A percentile compares a stretch with the other conserved stretches of the same genome.
These are phyloP conservation scores for Scaptomyza flava DNA, from an alignment of 2,888 invertebrate genomes.

Conservation along the genomic window DNA sequence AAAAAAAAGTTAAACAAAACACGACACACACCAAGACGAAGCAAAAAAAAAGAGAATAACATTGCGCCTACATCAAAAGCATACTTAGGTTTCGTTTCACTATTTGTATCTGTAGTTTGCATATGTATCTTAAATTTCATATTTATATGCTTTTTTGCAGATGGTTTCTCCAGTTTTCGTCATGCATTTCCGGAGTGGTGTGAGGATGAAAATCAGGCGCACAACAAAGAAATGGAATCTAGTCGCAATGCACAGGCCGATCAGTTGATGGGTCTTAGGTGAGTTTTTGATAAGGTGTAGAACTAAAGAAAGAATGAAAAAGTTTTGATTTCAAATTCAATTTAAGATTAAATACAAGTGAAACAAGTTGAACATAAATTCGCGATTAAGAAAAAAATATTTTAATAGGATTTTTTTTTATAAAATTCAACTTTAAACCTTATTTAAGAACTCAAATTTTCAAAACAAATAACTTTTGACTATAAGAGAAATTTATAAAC, in stretches of 20 bases:
- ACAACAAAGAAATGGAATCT: slow-evolving; percentile 87
- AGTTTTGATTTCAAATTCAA: too few relatives aligned
- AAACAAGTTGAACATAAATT: too few relatives aligned
- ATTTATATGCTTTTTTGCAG: slow-evolving; percentile 85
- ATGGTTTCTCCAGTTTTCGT: slow-evolving; percentile 93
- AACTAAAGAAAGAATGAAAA: too few relatives aligned
- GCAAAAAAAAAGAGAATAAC: slow-evolving; percentile 3
- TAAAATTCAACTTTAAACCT: too few relatives aligned
- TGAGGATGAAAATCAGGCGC: slow-evolving; percentile 89
- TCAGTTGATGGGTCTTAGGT: slow-evolving; percentile 87
- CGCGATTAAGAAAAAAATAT: too few relatives aligned
- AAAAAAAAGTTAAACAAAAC: slow-evolving; percentile 26
- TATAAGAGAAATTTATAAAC: too few relatives aligned
- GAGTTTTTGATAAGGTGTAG: slow-evolving; percentile 20
- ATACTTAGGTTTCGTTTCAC: slow-evolving; percentile 11
- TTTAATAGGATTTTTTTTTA: too few relatives aligned
- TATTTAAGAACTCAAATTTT: too few relatives aligned
- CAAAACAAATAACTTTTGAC: too few relatives aligned
- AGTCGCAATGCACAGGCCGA: slow-evolving; percentile 85
- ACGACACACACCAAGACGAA: slow-evolving; percentile 10
- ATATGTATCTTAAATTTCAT: slow-evolving; percentile 32
- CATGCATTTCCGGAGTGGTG: slow-evolving; percentile 96
- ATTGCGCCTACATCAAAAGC: slow-evolving; percentile 42
- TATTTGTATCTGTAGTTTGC: slow-evolving; percentile 10
- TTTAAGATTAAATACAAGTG: too few relatives aligned